A percentile compares a stretch with the other conserved stretches of the same genome.
Conservation (phyloP, 2,113 vertebrate species). For the Eublepharis macularius region DNA sequence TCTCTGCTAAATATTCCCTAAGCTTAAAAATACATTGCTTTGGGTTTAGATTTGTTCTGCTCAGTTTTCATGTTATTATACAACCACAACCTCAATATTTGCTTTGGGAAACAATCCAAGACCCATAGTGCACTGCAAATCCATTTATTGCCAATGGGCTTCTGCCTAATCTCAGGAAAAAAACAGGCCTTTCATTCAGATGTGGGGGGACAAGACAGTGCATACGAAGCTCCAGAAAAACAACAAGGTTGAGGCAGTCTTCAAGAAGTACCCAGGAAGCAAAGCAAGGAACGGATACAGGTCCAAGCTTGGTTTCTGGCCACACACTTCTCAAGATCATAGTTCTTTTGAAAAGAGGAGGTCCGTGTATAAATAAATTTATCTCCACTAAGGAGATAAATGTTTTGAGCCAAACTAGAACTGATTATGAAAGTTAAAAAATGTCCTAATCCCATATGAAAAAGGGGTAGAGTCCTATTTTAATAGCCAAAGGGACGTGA, state of each 20-base stretch:
- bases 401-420: no score
- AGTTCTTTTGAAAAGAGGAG: neutral
- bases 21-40: neutral
- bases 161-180: neutral
- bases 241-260: neutral
- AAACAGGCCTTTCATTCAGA: neutral
- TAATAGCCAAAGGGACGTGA: neutral
- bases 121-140: neutral
- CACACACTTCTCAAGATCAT: neutral
- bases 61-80: neutral
- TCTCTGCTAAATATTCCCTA: neutral
- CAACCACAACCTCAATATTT: neutral
- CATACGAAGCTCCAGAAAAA: neutral
- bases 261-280: neutral
- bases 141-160: neutral
- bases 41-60: neutral
- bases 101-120: conserved; percentile 6
- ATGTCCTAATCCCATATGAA: neutral
- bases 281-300: neutral
- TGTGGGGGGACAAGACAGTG: neutral
- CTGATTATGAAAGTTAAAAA: no score
- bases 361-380: neutral
- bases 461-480: neutral
- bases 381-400: neutral
- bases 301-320: neutral